Evolutionary conservation across 2,888 invertebrate species (phyloP).

Genomic region (Bugulina stolonifera): DNA sequence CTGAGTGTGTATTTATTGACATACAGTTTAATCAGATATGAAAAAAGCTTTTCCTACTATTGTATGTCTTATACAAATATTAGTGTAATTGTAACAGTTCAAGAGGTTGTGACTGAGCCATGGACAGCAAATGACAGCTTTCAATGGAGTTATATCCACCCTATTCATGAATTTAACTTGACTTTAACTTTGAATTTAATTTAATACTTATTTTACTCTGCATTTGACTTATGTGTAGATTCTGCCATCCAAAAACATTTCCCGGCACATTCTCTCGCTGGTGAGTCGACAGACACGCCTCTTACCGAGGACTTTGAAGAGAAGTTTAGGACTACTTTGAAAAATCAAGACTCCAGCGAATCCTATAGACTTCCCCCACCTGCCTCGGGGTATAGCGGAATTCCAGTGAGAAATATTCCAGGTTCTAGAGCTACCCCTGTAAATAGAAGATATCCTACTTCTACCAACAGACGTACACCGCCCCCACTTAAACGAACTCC

Average conservation of each 20-base stretch:
- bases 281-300: conserved; percentile 11
- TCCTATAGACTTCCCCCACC: neutral
- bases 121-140: too few species aligned
- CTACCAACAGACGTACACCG: neutral
- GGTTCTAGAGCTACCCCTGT: neutral
- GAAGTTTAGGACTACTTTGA: neutral
- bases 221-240: neutral
- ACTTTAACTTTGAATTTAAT: too few species aligned
- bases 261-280: conserved; percentile 8
- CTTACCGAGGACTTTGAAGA: conserved; percentile 24
- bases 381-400: neutral
- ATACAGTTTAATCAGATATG: too few species aligned
- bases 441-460: neutral
- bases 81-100: too few species aligned
- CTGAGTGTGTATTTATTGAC: neutral
- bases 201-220: too few species aligned
- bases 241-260: neutral
- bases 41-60: too few species aligned
- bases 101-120: too few species aligned
- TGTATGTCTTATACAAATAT: too few species aligned
- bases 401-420: neutral
- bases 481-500: conserved; percentile 4
- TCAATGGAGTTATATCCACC: too few species aligned
- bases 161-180: too few species aligned
- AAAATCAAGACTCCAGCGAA: conserved; percentile 4